A percentile compares a stretch with the other conserved stretches of the same genome.
Evolutionary conservation across 2,888 invertebrate genomes (phyloP).

Genomic region (Alsophila aescularia): DNA sequence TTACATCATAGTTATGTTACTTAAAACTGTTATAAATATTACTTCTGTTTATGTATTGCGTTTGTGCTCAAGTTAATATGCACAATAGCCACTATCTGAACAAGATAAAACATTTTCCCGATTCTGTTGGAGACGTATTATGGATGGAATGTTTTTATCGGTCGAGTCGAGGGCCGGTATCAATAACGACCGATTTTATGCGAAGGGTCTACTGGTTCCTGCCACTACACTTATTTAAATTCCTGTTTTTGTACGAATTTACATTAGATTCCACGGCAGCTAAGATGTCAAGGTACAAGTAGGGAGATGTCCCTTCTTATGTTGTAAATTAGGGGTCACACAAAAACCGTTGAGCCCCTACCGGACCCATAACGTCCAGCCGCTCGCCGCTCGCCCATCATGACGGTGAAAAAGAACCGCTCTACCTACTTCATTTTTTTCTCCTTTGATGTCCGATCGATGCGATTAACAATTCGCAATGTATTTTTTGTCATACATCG

Average conservation of each 20-base stretch:
- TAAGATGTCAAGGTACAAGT: constrained; percentile 72
- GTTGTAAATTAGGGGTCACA: constrained; percentile 83
- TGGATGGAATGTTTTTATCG: constrained; percentile 61
- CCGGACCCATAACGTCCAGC: constrained; percentile 79
- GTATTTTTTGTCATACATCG: constrained; percentile 58
- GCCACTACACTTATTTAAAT: constrained; percentile 82
- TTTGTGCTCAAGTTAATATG: background rate
- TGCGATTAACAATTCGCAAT: constrained; percentile 72
- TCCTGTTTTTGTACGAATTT: constrained; percentile 81
- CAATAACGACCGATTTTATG: constrained; percentile 75
- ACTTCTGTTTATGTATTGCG: background rate
- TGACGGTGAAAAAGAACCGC: constrained; percentile 71
- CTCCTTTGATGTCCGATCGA: constrained; percentile 59
- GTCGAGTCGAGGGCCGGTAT: constrained; percentile 65
- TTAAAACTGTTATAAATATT: background rate
- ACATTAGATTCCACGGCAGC: constrained; percentile 77
- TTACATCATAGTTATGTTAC: too few species aligned
- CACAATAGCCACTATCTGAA: constrained; percentile 2
- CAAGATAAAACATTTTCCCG: constrained; percentile 1
- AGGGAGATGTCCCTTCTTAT: constrained; percentile 75
- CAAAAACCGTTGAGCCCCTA: constrained; percentile 82
- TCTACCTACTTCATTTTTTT: constrained; percentile 68
- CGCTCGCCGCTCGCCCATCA: constrained; percentile 56
- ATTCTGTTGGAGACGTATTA: constrained; percentile 32
- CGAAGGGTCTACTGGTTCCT: constrained; percentile 64